These are phyloP conservation scores for Eulimnadia texana DNA, from an alignment of 1,140 invertebrate species.

Conservation along the genomic window DNA sequence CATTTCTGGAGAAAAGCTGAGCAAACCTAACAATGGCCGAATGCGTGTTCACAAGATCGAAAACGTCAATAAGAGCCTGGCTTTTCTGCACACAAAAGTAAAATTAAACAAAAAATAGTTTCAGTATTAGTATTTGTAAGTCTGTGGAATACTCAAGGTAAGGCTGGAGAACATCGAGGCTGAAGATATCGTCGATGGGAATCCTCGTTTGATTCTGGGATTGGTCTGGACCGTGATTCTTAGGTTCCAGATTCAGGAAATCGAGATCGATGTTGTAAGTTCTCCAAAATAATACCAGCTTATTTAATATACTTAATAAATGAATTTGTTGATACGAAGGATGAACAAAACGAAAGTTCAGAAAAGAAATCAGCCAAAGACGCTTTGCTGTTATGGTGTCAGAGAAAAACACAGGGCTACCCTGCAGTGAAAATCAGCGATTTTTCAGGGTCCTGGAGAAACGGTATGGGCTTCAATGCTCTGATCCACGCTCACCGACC, in stretches of 20 bases:
- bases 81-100: slow-evolving; percentile 95
- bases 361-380: slow-evolving; percentile 99
- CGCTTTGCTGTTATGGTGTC: slow-evolving; percentile 94
- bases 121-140: too few species aligned
- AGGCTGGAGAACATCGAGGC: slow-evolving; percentile 95
- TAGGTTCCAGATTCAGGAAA: slow-evolving; percentile 95
- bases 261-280: slow-evolving; percentile 85
- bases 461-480: slow-evolving; percentile 89
- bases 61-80: slow-evolving; percentile 96
- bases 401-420: slow-evolving; percentile 77
- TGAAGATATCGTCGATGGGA: slow-evolving; percentile 97
- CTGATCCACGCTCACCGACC: slow-evolving; percentile 90
- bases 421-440: slow-evolving; percentile 62
- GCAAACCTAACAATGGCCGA: slow-evolving; percentile 87
- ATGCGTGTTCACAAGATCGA: slow-evolving; percentile 99
- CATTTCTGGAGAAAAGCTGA: slow-evolving; percentile 93
- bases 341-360: slow-evolving; percentile 92
- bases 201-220: slow-evolving; percentile 75
- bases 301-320: too few species aligned
- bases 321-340: slow-evolving; percentile 39
- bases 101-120: too few species aligned
- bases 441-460: slow-evolving; percentile 74
- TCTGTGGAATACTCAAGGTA: slow-evolving; percentile 42
- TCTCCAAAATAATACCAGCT: too few species aligned
- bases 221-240: slow-evolving; percentile 98